These are phyloP conservation scores for Cheilosia grossa DNA, from an alignment of 2,888 invertebrate genomes.

Conservation along the genomic window DNA sequence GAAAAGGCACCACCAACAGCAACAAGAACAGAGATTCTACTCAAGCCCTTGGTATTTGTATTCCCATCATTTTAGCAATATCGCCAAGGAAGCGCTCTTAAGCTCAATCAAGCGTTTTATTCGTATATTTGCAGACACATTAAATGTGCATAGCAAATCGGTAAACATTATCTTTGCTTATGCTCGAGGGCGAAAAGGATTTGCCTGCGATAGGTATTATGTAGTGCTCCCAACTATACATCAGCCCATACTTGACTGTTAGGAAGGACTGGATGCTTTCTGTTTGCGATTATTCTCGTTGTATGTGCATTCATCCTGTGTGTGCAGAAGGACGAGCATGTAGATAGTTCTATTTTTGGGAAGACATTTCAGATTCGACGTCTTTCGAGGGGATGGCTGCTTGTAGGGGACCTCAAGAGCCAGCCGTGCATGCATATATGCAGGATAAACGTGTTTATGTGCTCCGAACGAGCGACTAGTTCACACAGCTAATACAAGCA, in stretches of 20 bases:
- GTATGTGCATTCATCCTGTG: slow-evolving; percentile 11
- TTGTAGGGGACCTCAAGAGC: neutral
- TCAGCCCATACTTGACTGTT: slow-evolving; percentile 2
- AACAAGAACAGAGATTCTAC: slow-evolving; percentile 26
- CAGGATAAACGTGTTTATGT: slow-evolving; percentile 57
- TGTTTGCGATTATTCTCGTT: slow-evolving; percentile 41
- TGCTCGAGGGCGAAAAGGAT: slow-evolving; percentile 71
- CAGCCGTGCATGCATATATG: slow-evolving; percentile 42
- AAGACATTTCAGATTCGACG: slow-evolving; percentile 37
- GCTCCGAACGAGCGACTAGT: slow-evolving; percentile 18
- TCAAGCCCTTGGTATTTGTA: slow-evolving; percentile 63
- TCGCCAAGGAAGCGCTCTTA: slow-evolving; percentile 69
- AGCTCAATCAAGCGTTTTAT: slow-evolving; percentile 77
- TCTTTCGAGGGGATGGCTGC: slow-evolving; percentile 8
- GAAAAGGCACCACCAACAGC: slow-evolving; percentile 39
- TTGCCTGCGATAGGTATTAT: slow-evolving; percentile 57
- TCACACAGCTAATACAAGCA: neutral
- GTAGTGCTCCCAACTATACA: slow-evolving; percentile 2
- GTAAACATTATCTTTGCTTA: slow-evolving; percentile 76
- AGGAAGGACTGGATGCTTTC: slow-evolving; percentile 35
- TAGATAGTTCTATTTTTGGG: slow-evolving; percentile 18
- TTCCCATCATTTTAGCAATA: slow-evolving; percentile 72
- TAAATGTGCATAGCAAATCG: slow-evolving; percentile 76
- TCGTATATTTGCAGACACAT: slow-evolving; percentile 76
- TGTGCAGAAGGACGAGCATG: neutral